These are phyloP conservation scores for Apodemia zela DNA, from an alignment of 2,888 invertebrate genomes.

Conservation along the genomic window DNA sequence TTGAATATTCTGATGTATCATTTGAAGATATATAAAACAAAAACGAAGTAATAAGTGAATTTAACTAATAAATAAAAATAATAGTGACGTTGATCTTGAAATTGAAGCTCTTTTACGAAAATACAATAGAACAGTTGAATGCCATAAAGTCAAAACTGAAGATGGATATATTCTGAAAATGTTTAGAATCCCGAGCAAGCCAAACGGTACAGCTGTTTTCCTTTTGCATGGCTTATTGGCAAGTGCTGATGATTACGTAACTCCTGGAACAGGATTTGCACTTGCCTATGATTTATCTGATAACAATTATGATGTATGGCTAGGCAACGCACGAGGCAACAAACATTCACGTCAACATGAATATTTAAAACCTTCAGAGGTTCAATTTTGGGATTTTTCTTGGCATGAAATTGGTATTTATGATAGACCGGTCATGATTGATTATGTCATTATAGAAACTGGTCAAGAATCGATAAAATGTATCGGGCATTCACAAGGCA, in stretches of 20 bases:
- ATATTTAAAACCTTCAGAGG: constrained; percentile 49
- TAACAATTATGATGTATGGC: constrained; percentile 87
- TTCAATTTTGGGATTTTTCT: constrained; percentile 84
- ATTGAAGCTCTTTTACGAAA: background rate
- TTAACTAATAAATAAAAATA: background rate
- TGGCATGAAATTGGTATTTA: constrained; percentile 89
- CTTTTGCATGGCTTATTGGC: constrained; percentile 60
- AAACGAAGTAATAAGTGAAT: background rate
- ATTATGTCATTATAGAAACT: no score
- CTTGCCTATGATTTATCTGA: constrained; percentile 75
- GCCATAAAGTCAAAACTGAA: constrained; percentile 45
- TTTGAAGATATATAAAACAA: background rate
- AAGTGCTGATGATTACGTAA: constrained; percentile 56
- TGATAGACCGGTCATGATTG: constrained; percentile 60
- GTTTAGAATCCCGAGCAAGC: constrained; percentile 47
- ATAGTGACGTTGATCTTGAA: constrained; percentile 5
- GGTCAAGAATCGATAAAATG: no score
- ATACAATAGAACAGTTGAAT: constrained; percentile 37
- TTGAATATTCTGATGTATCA: background rate
- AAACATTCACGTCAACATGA: constrained; percentile 81
- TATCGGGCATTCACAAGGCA: constrained; percentile 42
- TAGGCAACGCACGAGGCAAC: constrained; percentile 89
- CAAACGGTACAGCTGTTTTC: constrained; percentile 46
- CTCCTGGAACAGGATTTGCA: constrained; percentile 50
- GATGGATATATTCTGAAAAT: constrained; percentile 53